These are phyloP conservation scores for Eulemur albifrons DNA, from an alignment of 2,797 vertebrate species.

Conservation along the genomic window DNA sequence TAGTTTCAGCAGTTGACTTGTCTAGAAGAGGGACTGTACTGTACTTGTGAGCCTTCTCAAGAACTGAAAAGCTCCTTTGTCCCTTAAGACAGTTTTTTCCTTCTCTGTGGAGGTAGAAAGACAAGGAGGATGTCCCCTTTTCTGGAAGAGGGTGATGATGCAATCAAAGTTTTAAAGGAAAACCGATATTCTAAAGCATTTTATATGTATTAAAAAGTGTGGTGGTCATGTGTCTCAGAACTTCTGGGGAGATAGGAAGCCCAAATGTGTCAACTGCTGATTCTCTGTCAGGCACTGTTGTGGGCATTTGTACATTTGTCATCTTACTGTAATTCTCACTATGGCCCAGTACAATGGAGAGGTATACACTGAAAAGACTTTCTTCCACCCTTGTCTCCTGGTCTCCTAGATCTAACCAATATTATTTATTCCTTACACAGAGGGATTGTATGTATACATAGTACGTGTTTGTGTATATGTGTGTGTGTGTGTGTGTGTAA, in stretches of 20 bases:
- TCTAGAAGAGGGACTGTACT: slow-evolving; percentile 2
- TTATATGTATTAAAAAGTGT: background rate
- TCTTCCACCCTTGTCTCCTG: background rate
- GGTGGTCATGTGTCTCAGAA: background rate
- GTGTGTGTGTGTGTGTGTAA: background rate
- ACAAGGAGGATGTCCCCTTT: background rate
- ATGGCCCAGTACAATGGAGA: background rate
- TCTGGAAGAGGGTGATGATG: background rate
- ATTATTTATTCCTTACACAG: background rate
- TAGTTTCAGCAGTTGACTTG: background rate
- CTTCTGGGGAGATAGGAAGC: background rate
- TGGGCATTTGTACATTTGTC: background rate
- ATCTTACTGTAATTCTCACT: background rate
- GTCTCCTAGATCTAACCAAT: background rate
- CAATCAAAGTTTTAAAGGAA: background rate
- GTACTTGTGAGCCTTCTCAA: slow-evolving; percentile 17
- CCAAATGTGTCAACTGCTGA: accelerated
- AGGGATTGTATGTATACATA: background rate
- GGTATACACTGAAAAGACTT: background rate
- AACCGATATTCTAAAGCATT: background rate
- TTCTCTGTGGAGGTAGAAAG: background rate
- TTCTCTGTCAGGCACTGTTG: background rate
- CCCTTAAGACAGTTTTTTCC: background rate
- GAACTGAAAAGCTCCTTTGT: slow-evolving; percentile 49
- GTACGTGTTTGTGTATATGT: background rate